These are phyloP conservation scores for Trichomalopsis sarcophagae DNA, from an alignment of 1,140 invertebrate species.

Conservation along the genomic window DNA sequence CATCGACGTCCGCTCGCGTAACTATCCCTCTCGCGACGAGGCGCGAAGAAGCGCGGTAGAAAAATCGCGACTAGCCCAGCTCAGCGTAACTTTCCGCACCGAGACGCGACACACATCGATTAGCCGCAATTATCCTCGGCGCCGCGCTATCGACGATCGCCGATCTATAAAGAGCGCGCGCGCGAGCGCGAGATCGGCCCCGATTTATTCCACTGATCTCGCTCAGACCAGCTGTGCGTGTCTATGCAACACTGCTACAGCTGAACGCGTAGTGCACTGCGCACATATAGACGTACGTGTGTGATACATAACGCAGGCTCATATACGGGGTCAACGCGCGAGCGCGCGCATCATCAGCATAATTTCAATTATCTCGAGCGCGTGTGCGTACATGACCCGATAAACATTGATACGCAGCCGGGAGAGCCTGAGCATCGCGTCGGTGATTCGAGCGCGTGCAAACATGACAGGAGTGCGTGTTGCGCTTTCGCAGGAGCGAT, in stretches of 20 bases:
- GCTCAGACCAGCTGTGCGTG: neutral
- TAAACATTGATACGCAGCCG: too few species aligned
- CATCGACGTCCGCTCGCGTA: neutral
- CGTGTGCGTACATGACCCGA: neutral
- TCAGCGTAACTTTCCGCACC: neutral
- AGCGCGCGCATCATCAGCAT: neutral
- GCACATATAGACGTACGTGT: too few species aligned
- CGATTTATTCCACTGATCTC: neutral
- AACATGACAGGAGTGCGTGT: too few species aligned
- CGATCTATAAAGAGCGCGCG: slow-evolving; percentile 14
- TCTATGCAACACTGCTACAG: too few species aligned
- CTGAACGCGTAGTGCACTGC: too few species aligned
- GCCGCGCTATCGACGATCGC: neutral
- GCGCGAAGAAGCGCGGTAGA: neutral
- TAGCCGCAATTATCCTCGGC: slow-evolving; percentile 18
- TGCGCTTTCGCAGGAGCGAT: neutral
- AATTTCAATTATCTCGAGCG: neutral
- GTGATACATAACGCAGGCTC: too few species aligned
- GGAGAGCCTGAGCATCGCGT: too few species aligned
- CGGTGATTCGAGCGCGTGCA: too few species aligned
- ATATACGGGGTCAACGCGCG: neutral
- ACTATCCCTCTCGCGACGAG: neutral
- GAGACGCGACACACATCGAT: slow-evolving; percentile 22
- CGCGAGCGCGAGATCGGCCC: neutral
- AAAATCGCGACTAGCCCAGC: neutral